Evolutionary conservation across 2,888 invertebrate species (phyloP).

Genomic region (Pyrrhosoma nymphula): DNA sequence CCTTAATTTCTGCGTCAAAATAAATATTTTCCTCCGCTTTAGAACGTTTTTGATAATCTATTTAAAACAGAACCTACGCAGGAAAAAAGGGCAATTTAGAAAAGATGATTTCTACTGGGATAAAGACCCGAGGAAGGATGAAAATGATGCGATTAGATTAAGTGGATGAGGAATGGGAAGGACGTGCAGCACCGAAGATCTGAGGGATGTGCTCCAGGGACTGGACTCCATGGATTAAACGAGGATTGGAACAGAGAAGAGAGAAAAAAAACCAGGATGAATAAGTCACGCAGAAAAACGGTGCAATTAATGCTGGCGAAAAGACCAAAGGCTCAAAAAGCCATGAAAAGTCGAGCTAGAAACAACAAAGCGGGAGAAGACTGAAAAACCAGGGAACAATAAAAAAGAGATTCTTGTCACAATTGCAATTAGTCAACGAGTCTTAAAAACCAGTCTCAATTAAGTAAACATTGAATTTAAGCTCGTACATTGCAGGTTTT

Average conservation of each 20-base stretch:
- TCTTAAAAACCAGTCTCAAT: no score
- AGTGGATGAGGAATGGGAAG: constrained; percentile 16
- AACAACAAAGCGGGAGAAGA: neutral
- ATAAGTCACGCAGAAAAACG: neutral
- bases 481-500: no score
- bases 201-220: neutral
- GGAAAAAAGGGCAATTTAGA: neutral
- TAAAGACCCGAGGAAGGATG: neutral
- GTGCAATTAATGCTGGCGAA: neutral
- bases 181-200: neutral
- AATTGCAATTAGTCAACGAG: no score
- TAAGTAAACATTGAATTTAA: no score
- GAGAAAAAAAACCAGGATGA: neutral
- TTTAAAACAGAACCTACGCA: neutral
- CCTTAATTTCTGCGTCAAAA: neutral
- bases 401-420: neutral
- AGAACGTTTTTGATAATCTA: neutral
- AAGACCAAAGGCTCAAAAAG: neutral
- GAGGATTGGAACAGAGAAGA: neutral
- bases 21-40: neutral
- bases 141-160: constrained; percentile 9
- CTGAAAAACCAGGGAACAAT: neutral
- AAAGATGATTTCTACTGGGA: neutral
- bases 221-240: neutral
- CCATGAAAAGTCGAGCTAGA: neutral